Evolutionary conservation across 2,113 vertebrate genomes (phyloP), one percentile per base, ranked within the genome.

Genomic region (Chaenogobius annularis): DNA sequence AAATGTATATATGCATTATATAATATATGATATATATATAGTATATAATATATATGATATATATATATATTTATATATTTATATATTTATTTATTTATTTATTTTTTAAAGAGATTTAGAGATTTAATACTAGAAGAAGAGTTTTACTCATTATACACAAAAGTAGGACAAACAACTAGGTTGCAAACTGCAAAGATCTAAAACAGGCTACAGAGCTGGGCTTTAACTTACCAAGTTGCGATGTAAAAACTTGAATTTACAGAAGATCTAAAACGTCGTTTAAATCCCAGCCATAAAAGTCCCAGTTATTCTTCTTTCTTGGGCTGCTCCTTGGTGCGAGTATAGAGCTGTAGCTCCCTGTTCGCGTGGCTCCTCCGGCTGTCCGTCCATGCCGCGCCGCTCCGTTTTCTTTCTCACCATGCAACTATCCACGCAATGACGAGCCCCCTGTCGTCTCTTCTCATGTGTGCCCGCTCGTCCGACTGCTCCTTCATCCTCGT

Each of bases 201-300:
- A 50, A 50, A 50, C 44, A 46, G 44, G 11, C 12, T 12, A 13
- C 11, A 1, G 7, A 7, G 7, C 19, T 54, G 50, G n/a, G 50
- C 7, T 50, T 50, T 54, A 54, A n/a, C 9, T 92, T 66, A 93
- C 92, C 92, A 89, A 91, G 93, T 93, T 23, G 90, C 88, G 77
- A 69, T 85, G 75, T 80, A 63, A 80, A 84, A 69, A 69, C 48
- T 43, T 66, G 78, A 40, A 43, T 43, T n/a, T 19, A 10, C 17
- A 12, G 9, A 10, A 15, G 35, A 9, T 40, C 19, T 5, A 11
- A 40, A 40, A 40, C n/a, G 9, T 26, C n/a, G 73, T 50, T 74
- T 54, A 20, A 59, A 63, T 7, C 69, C 31, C 73, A 59, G 73
- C 64, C 74, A 46, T 52, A 71, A n/a, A n/a, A n/a, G 6, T 68